A percentile compares a stretch with the other conserved stretches of the same genome.
Evolutionary conservation across 2,888 invertebrate genomes (phyloP).

Genomic region (Pollenia amentaria): DNA sequence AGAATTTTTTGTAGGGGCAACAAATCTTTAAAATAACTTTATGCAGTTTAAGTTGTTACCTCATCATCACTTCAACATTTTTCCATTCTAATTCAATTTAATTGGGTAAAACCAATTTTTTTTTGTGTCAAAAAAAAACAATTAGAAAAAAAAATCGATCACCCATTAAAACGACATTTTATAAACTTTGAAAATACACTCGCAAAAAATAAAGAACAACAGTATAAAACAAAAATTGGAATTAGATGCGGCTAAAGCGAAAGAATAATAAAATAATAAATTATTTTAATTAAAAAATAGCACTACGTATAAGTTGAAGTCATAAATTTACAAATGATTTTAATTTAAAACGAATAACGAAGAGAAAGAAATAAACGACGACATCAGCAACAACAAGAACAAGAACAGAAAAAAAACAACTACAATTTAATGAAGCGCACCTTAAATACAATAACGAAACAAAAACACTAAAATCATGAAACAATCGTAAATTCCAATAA

Average conservation of each 20-base stretch:
- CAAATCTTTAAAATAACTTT: background rate
- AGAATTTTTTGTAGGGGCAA: background rate
- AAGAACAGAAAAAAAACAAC: conserved; percentile 31
- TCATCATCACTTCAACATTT: background rate
- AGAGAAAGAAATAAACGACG: conserved; percentile 51
- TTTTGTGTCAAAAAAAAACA: background rate
- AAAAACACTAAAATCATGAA: conserved; percentile 59
- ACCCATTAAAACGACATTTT: conserved; percentile 65
- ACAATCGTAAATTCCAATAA: conserved; percentile 67
- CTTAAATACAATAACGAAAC: conserved; percentile 62
- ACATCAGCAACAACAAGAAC: conserved; percentile 26
- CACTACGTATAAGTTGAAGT: conserved; percentile 57
- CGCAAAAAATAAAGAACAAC: conserved; percentile 29
- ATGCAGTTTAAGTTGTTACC: background rate
- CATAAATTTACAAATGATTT: conserved; percentile 71
- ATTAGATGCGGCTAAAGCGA: conserved; percentile 57
- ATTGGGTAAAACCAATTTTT: conserved; percentile 38
- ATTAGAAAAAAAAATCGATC: conserved; percentile 13
- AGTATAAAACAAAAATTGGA: conserved; percentile 35
- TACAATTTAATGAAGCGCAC: conserved; percentile 69
- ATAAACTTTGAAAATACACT: conserved; percentile 31
- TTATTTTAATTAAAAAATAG: conserved; percentile 72
- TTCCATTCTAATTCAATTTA: conserved; percentile 52
- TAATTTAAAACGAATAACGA: conserved; percentile 48
- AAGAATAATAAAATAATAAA: conserved; percentile 72